These are phyloP conservation scores for Lates japonicus DNA, from an alignment of 2,797 vertebrate genomes.

Conservation along the genomic window DNA sequence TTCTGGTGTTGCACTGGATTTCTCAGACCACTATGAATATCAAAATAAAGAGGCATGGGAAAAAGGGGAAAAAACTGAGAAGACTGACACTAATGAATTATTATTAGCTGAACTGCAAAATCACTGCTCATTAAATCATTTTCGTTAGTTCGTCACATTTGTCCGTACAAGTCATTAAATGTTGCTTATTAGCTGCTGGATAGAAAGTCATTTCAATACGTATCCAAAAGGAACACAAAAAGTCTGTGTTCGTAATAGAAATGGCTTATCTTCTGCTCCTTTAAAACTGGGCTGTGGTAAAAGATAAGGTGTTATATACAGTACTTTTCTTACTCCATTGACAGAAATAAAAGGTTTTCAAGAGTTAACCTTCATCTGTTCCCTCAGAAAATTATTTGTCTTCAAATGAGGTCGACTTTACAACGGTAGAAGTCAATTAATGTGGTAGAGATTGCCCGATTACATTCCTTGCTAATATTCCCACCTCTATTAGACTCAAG, in stretches of 20 bases:
- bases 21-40: slow-evolving; percentile 28
- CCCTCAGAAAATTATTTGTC: slow-evolving; percentile 22
- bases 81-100: slow-evolving; percentile 46
- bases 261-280: slow-evolving; percentile 32
- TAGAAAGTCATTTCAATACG: slow-evolving; percentile 43
- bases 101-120: slow-evolving; percentile 42
- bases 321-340: slow-evolving; percentile 14
- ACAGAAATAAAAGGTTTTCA: slow-evolving; percentile 27
- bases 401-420: slow-evolving; percentile 50
- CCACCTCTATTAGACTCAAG: slow-evolving; percentile 48
- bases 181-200: slow-evolving; percentile 33
- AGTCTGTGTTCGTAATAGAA: slow-evolving; percentile 30
- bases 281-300: slow-evolving; percentile 13
- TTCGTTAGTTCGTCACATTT: slow-evolving; percentile 50
- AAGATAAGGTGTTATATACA: slow-evolving; percentile 30
- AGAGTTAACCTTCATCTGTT: slow-evolving; percentile 28
- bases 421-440: slow-evolving; percentile 61
- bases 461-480: slow-evolving; percentile 47
- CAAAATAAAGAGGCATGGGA: slow-evolving; percentile 13
- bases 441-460: slow-evolving; percentile 46
- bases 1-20: not conserved
- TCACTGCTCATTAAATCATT: slow-evolving; percentile 38
- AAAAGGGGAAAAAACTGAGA: slow-evolving; percentile 1
- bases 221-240: slow-evolving; percentile 28
- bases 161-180: slow-evolving; percentile 29